Evolutionary conservation across 2,888 invertebrate species (phyloP).

Genomic region (Bibio marci): DNA sequence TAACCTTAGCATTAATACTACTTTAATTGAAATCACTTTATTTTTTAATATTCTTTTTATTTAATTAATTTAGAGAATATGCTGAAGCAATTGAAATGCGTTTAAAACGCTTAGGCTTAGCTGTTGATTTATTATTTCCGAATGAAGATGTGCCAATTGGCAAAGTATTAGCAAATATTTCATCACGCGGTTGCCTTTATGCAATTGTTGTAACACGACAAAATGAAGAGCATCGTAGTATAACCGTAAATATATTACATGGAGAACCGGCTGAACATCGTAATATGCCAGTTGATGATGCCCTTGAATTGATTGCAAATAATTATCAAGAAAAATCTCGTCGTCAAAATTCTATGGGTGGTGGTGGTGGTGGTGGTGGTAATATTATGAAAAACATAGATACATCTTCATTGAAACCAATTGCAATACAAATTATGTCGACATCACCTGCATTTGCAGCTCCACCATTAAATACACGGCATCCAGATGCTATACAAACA

Average conservation of each 20-base stretch:
- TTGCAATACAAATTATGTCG: slow-evolving; percentile 23
- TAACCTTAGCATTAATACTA: no score
- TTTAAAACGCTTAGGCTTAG: slow-evolving; percentile 57
- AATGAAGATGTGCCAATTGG: slow-evolving; percentile 75
- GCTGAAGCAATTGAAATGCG: slow-evolving; percentile 75
- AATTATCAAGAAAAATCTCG: slow-evolving; percentile 47
- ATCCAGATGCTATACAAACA: slow-evolving; percentile 48
- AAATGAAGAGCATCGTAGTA: slow-evolving; percentile 70
- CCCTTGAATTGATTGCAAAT: slow-evolving; percentile 56
- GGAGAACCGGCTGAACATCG: slow-evolving; percentile 82
- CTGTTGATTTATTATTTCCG: slow-evolving; percentile 77
- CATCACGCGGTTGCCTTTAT: slow-evolving; percentile 74
- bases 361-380: slow-evolving; percentile 36
- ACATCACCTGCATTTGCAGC: slow-evolving; percentile 6
- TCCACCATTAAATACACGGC: slow-evolving; percentile 28
- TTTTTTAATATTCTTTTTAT: slow-evolving; percentile 3
- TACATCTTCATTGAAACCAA: slow-evolving; percentile 25
- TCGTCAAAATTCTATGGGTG: slow-evolving; percentile 16
- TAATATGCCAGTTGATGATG: slow-evolving; percentile 90
- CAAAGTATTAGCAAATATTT: slow-evolving; percentile 69
- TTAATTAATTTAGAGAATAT: slow-evolving; percentile 31
- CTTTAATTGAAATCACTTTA: no score
- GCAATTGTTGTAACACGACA: slow-evolving; percentile 73
- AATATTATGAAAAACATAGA: slow-evolving; percentile 25
- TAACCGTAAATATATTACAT: slow-evolving; percentile 80